phyloP scores from a whole-genome alignment of 2,113 vertebrate species.

The Xiphorhynchus elegans region DNA sequence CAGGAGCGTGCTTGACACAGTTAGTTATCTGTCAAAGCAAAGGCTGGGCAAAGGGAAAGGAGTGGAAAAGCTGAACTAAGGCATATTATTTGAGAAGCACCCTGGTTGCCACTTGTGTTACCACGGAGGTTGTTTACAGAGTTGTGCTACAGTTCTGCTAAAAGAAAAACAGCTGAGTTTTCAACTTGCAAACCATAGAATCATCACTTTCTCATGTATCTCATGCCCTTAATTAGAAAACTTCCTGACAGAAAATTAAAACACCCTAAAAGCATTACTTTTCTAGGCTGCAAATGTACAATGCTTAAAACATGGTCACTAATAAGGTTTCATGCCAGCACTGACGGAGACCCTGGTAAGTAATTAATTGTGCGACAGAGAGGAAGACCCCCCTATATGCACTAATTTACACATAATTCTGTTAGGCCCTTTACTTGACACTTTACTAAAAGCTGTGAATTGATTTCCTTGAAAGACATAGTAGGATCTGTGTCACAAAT shows the following conservation, averaged over 20 bases:
- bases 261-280: not conserved
- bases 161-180: constrained; percentile 15
- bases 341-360: not conserved
- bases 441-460: not conserved
- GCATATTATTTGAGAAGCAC: not conserved
- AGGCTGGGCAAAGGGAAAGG: not conserved
- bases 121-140: not conserved
- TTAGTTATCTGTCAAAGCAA: constrained; percentile 7
- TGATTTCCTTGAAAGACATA: not conserved
- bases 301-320: not conserved
- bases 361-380: not conserved
- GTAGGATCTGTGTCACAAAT: not conserved
- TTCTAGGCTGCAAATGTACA: not conserved
- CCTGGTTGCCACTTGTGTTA: not conserved
- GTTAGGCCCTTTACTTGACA: not conserved
- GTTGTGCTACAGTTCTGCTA: not conserved
- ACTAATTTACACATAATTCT: not conserved
- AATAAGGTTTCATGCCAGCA: not conserved
- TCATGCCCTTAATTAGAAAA: constrained; percentile 8
- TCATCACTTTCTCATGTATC: not conserved
- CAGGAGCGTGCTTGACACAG: not conserved
- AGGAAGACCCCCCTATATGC: not conserved
- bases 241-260: not conserved
- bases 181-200: not conserved
- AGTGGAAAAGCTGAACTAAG: not conserved